Conservation (phyloP, 1,140 invertebrate genomes). For the Drosophila chauvacae region DNA sequence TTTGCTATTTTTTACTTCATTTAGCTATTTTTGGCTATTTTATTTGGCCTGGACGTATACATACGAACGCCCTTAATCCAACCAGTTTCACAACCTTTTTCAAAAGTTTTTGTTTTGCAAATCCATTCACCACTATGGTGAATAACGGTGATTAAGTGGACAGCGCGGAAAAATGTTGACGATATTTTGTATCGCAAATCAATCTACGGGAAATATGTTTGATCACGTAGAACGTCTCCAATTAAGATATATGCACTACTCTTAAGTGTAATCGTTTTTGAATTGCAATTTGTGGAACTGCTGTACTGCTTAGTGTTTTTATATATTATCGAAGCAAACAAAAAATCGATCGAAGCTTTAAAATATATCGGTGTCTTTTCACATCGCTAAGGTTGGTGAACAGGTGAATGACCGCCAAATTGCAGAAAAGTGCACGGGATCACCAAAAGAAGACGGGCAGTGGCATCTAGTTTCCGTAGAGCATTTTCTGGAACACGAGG, state of each 20-base stretch:
- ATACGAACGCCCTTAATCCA: no score
- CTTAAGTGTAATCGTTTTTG: background rate
- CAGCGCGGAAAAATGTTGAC: background rate
- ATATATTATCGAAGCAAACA: background rate
- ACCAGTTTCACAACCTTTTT: background rate
- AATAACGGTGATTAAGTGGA: background rate
- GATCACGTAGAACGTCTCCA: background rate
- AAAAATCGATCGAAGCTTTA: background rate
- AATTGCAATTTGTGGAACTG: background rate
- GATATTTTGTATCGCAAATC: background rate
- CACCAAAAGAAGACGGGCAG: background rate
- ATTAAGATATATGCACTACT: background rate
- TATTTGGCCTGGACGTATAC: no score
- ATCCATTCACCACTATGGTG: background rate
- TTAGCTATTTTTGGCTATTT: no score
- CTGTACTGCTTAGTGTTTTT: no score
- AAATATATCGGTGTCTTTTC: background rate
- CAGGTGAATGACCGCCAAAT: background rate
- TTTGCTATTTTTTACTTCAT: no score
- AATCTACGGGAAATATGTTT: background rate
- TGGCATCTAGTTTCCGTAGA: no score
- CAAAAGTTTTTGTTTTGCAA: background rate
- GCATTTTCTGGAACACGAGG: no score
- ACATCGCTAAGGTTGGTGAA: background rate
- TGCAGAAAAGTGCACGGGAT: background rate